These are phyloP conservation scores for Capitella teleta DNA, from an alignment of 1,140 invertebrate genomes.

Conservation along the genomic window DNA sequence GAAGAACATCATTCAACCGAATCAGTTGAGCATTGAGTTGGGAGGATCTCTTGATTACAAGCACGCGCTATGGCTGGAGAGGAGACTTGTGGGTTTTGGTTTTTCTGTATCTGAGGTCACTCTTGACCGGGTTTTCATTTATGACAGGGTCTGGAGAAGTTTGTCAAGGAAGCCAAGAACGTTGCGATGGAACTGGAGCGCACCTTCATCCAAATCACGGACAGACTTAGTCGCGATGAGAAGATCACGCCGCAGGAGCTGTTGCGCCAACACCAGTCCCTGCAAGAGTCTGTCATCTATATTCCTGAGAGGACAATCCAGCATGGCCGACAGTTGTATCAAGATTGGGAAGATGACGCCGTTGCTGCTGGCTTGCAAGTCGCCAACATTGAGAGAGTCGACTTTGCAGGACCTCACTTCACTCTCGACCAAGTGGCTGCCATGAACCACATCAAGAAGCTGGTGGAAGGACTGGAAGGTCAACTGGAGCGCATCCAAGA, in stretches of 20 bases:
- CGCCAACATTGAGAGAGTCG: slow-evolving; percentile 12
- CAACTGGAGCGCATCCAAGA: slow-evolving; percentile 27
- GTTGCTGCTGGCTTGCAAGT: no score
- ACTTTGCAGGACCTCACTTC: slow-evolving; percentile 19
- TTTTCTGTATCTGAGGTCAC: no score
- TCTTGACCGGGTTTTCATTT: background rate
- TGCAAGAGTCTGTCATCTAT: slow-evolving; percentile 25
- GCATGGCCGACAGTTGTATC: slow-evolving; percentile 18
- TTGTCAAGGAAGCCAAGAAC: slow-evolving; percentile 25
- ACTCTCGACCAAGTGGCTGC: slow-evolving; percentile 37
- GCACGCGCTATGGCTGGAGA: slow-evolving; percentile 30
- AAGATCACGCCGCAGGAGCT: slow-evolving; percentile 26
- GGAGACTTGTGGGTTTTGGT: slow-evolving; percentile 29
- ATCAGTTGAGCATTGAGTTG: slow-evolving; percentile 28
- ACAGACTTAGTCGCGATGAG: slow-evolving; percentile 16
- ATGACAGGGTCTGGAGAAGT: slow-evolving; percentile 31
- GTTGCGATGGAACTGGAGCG: slow-evolving; percentile 27
- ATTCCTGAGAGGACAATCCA: slow-evolving; percentile 22
- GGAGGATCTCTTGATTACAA: slow-evolving; percentile 29
- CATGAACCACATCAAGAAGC: slow-evolving; percentile 34
- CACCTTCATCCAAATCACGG: slow-evolving; percentile 21
- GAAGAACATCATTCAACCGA: slow-evolving; percentile 23
- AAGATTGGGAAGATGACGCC: background rate
- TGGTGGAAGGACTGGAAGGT: slow-evolving; percentile 33
- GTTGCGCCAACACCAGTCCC: slow-evolving; percentile 22